A percentile compares a stretch with the other conserved stretches of the same genome.
These are phyloP conservation scores for Heterotis niloticus DNA, from an alignment of 2,113 vertebrate species.

Conservation along the genomic window DNA sequence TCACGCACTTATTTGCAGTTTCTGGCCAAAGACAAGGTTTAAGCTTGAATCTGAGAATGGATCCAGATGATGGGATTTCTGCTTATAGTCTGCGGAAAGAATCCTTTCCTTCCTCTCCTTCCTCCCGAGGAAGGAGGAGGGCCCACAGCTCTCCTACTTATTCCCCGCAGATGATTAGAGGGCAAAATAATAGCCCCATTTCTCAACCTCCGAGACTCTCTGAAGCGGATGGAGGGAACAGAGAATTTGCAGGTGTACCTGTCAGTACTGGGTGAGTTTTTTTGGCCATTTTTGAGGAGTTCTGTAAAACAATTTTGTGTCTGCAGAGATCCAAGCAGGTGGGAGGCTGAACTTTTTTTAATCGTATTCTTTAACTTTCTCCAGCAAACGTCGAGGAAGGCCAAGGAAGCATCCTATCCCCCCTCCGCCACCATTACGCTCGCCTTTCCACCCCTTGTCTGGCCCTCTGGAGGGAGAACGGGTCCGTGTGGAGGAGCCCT, in stretches of 20 bases:
- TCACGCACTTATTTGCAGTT: conserved; percentile 34
- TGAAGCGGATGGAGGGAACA: conserved; percentile 40
- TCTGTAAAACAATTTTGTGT: not conserved
- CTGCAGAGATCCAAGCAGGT: not conserved
- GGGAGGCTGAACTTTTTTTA: not conserved
- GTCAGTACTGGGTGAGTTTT: conserved; percentile 46
- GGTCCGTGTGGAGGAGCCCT: conserved; percentile 57
- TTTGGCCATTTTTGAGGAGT: not conserved
- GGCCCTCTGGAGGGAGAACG: conserved; percentile 26
- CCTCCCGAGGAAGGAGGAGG: conserved; percentile 52
- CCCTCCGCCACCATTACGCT: conserved; percentile 49
- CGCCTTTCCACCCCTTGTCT: conserved; percentile 36
- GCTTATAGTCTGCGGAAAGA: conserved; percentile 52
- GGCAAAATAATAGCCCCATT: conserved; percentile 60
- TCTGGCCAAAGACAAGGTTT: conserved; percentile 22
- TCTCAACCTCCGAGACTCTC: conserved; percentile 52
- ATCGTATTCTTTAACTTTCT: conserved; percentile 1
- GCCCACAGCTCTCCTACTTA: conserved; percentile 54
- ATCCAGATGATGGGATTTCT: conserved; percentile 34
- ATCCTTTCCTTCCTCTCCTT: conserved; percentile 3
- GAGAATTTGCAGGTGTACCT: conserved; percentile 49
- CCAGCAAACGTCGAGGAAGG: conserved; percentile 68
- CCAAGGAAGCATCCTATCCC: conserved; percentile 71
- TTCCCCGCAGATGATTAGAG: conserved; percentile 58
- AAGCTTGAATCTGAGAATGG: conserved; percentile 35